Evolutionary conservation across 2,113 vertebrate species (phyloP).

Genomic region (Heterotis niloticus): DNA sequence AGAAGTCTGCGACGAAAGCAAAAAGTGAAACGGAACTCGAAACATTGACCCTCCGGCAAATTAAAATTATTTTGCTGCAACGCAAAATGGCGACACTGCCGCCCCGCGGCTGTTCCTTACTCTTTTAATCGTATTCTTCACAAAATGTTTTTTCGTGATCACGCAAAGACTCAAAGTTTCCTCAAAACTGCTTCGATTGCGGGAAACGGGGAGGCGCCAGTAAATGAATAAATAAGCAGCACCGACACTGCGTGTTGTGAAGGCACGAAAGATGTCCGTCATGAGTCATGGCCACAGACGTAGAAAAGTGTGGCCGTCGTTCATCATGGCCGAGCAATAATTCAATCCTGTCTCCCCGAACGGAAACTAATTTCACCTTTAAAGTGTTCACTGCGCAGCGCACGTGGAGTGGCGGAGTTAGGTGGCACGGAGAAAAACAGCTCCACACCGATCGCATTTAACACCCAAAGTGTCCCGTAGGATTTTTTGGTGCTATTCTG

Average conservation of each 20-base stretch:
- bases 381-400: slow-evolving; percentile 1
- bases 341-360: background rate
- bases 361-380: slow-evolving; percentile 15
- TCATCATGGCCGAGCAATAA: background rate
- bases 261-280: background rate
- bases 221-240: background rate
- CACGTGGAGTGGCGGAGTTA: background rate
- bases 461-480: background rate
- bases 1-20: background rate
- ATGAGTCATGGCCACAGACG: background rate
- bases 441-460: background rate
- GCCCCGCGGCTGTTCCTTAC: too few species aligned
- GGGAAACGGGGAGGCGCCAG: too few species aligned
- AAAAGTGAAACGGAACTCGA: background rate
- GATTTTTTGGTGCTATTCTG: too few species aligned
- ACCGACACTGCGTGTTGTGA: background rate
- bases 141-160: background rate
- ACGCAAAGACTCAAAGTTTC: too few species aligned
- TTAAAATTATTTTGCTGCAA: too few species aligned
- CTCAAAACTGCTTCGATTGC: too few species aligned
- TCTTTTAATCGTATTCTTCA: too few species aligned
- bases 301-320: background rate
- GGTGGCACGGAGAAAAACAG: background rate
- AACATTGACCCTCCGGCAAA: background rate
- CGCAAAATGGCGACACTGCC: too few species aligned